These are phyloP conservation scores for Epistrophe eligans DNA, from an alignment of 2,888 invertebrate genomes.

Conservation along the genomic window DNA sequence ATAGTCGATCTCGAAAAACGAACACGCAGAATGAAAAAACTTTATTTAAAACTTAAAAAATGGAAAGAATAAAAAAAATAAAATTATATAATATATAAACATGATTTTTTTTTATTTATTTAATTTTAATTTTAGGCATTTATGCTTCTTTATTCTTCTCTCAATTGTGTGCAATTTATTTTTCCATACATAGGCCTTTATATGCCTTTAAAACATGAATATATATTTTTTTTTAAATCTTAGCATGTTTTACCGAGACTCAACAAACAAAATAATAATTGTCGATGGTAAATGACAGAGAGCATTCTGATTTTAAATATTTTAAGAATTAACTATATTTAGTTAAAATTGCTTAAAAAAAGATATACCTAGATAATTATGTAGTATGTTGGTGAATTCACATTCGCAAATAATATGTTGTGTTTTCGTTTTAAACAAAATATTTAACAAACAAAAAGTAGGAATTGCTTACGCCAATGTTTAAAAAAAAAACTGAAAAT, in stretches of 20 bases:
- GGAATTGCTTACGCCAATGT: slow-evolving; percentile 57
- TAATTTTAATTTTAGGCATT: slow-evolving; percentile 15
- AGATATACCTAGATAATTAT: slow-evolving; percentile 62
- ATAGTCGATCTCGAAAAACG: slow-evolving; percentile 42
- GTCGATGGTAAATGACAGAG: neutral
- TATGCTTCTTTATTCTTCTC: slow-evolving; percentile 2
- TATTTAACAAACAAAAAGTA: slow-evolving; percentile 47
- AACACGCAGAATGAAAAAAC: slow-evolving; percentile 9
- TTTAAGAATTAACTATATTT: slow-evolving; percentile 7
- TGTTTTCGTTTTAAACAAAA: slow-evolving; percentile 49
- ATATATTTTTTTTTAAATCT: slow-evolving; percentile 28
- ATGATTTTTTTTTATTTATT: slow-evolving; percentile 43
- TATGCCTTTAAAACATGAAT: slow-evolving; percentile 8
- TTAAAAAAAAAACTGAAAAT: slow-evolving; percentile 26
- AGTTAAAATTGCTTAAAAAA: slow-evolving; percentile 40
- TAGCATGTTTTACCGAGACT: slow-evolving; percentile 43
- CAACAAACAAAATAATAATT: slow-evolving; percentile 4
- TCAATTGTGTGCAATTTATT: slow-evolving; percentile 50
- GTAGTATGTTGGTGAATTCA: slow-evolving; percentile 57
- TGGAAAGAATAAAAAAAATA: slow-evolving; percentile 56
- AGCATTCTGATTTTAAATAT: slow-evolving; percentile 16
- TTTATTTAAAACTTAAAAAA: neutral
- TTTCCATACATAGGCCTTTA: slow-evolving; percentile 21
- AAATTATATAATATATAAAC: slow-evolving; percentile 37
- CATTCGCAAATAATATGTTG: slow-evolving; percentile 61